Evolutionary conservation across 2,113 vertebrate genomes (phyloP).

Genomic region (Podilymbus podiceps): DNA sequence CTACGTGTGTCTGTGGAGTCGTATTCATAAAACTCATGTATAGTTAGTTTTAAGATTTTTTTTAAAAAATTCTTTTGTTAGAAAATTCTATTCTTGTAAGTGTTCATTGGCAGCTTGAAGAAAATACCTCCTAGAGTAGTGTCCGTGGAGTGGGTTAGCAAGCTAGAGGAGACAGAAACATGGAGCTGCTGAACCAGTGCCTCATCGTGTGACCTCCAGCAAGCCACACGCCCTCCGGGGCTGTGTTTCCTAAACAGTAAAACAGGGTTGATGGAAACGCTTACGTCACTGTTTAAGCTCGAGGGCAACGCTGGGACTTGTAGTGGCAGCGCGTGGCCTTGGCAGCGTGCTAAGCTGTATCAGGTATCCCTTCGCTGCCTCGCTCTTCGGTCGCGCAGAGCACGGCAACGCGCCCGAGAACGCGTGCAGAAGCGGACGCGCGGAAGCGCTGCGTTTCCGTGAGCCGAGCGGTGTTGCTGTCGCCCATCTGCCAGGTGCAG

Average conservation of each 20-base stretch:
- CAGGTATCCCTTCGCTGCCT: not conserved
- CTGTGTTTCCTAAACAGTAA: not conserved
- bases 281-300: not conserved
- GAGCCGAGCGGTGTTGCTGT: not conserved
- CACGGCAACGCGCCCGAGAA: not conserved
- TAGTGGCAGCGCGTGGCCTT: not conserved
- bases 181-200: not conserved
- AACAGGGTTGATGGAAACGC: not conserved
- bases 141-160: not conserved
- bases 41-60: not conserved
- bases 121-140: not conserved
- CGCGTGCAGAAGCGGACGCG: not conserved
- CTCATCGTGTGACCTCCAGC: not conserved
- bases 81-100: not conserved
- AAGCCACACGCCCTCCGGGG: not conserved
- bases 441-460: not conserved
- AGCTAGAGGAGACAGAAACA: not conserved
- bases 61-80: too few relatives aligned
- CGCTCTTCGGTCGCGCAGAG: not conserved
- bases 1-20: not conserved
- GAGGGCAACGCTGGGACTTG: not conserved
- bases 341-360: not conserved
- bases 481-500: rapidly evolving
- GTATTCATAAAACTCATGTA: rapidly evolving
- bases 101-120: rapidly evolving